Conservation (phyloP, 2,113 vertebrate genomes). For the Plectropomus leopardus region DNA sequence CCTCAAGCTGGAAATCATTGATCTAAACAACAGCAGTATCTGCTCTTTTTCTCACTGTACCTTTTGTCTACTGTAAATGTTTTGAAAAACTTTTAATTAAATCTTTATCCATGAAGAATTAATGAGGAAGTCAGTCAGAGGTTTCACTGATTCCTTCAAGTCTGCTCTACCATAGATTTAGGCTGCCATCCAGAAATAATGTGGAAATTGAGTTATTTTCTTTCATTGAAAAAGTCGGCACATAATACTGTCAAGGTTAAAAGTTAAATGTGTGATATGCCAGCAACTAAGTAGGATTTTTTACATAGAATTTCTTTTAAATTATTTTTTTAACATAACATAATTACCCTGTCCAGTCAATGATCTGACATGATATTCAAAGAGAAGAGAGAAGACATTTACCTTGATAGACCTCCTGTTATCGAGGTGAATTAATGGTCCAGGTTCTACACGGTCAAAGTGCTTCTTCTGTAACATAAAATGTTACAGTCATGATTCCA, state of each 20-base stretch:
- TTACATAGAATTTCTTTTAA: too few relatives aligned
- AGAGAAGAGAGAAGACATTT: slow-evolving; percentile 1
- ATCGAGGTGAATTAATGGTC: slow-evolving; percentile 33
- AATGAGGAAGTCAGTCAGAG: background rate
- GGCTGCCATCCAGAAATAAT: background rate
- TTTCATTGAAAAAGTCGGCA: background rate
- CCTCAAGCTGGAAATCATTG: too few relatives aligned
- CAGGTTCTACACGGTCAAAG: slow-evolving; percentile 22
- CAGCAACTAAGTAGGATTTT: background rate
- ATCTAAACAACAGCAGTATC: background rate
- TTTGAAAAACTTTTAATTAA: background rate
- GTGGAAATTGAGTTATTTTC: background rate
- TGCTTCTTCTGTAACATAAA: slow-evolving; percentile 62
- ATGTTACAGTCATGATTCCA: background rate
- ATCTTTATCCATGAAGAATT: background rate
- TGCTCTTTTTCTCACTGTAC: background rate
- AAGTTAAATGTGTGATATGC: background rate
- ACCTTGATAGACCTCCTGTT: slow-evolving; percentile 55
- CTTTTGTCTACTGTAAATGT: background rate
- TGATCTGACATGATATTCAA: background rate
- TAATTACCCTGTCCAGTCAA: background rate
- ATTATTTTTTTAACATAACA: background rate
- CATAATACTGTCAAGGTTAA: background rate
- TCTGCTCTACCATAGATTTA: background rate
- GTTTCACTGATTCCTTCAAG: background rate